Percentiles rank a stretch among this genome's conserved stretches.
These are phyloP conservation scores for Dendroctonus ponderosae DNA, from an alignment of 1,140 invertebrate species.

Conservation along the genomic window DNA sequence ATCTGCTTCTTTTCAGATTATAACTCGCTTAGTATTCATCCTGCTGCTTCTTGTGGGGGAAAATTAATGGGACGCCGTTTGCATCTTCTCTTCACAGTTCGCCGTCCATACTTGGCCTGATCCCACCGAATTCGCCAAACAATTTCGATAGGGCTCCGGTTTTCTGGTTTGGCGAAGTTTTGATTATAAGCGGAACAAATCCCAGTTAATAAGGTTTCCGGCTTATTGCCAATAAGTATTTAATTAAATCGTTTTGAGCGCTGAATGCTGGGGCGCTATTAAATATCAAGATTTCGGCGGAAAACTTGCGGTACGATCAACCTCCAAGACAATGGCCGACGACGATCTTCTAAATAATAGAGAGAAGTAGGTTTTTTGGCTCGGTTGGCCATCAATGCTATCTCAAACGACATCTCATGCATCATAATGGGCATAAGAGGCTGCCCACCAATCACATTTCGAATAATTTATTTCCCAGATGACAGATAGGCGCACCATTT, in stretches of 20 bases:
- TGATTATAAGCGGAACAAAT: neutral
- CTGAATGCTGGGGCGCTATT: no score
- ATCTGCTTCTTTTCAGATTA: slow-evolving; percentile 37
- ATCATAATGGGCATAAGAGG: slow-evolving; percentile 29
- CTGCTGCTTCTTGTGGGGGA: neutral
- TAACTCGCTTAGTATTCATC: slow-evolving; percentile 32
- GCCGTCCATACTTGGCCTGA: neutral
- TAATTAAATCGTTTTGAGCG: slow-evolving; percentile 4
- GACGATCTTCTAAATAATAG: no score
- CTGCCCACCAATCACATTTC: slow-evolving; percentile 33
- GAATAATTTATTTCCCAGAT: slow-evolving; percentile 32
- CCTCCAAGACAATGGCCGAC: no score
- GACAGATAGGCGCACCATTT: slow-evolving; percentile 32
- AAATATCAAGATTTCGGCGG: no score
- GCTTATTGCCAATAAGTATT: slow-evolving; percentile 4
- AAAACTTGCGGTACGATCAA: no score
- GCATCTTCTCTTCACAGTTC: neutral
- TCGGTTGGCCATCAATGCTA: slow-evolving; percentile 15
- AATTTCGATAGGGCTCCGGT: neutral
- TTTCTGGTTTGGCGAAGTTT: neutral
- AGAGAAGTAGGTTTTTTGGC: no score
- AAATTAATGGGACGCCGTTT: neutral
- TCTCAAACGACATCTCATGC: slow-evolving; percentile 32
- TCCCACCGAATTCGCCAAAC: slow-evolving; percentile 5
- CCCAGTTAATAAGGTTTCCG: slow-evolving; percentile 3